Evolutionary conservation across 2,888 invertebrate genomes (phyloP).

Genomic region (Drosophila antonietae): DNA sequence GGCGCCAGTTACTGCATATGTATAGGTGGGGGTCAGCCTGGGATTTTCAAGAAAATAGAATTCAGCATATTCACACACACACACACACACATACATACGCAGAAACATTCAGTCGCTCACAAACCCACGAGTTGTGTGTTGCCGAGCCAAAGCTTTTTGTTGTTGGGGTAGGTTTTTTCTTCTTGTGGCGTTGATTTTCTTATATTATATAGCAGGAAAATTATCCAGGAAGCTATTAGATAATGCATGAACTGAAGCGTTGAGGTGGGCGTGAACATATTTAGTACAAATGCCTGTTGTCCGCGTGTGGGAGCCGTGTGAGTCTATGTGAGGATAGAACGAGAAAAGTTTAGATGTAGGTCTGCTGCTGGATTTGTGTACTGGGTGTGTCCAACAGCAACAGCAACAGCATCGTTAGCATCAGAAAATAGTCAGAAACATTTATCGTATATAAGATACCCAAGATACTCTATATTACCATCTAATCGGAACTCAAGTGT

Average conservation of each 20-base stretch:
- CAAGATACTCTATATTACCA: no score
- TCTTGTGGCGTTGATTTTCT: slow-evolving; percentile 32
- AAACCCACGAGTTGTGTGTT: slow-evolving; percentile 39
- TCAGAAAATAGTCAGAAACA: not conserved
- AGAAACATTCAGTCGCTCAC: not conserved
- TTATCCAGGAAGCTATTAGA: slow-evolving; percentile 71
- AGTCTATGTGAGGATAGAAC: not conserved
- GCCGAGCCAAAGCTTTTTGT: slow-evolving; percentile 58
- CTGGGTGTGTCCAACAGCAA: slow-evolving; percentile 26
- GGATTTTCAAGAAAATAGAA: slow-evolving; percentile 70
- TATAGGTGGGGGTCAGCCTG: slow-evolving; percentile 46
- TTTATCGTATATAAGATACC: not conserved
- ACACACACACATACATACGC: slow-evolving; percentile 22
- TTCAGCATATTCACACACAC: slow-evolving; percentile 45
- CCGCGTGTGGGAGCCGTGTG: not conserved
- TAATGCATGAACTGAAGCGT: slow-evolving; percentile 53
- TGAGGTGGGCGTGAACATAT: slow-evolving; percentile 14
- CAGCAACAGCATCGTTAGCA: not conserved
- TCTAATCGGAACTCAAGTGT: not conserved
- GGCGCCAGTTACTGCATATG: slow-evolving; percentile 54
- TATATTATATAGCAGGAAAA: slow-evolving; percentile 37
- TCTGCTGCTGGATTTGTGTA: slow-evolving; percentile 1
- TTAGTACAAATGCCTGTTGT: slow-evolving; percentile 5
- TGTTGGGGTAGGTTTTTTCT: slow-evolving; percentile 76
- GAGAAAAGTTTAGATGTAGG: no score